phyloP scores from a whole-genome alignment of 2,113 vertebrate genomes.

The Mastomys natalensis region DNA sequence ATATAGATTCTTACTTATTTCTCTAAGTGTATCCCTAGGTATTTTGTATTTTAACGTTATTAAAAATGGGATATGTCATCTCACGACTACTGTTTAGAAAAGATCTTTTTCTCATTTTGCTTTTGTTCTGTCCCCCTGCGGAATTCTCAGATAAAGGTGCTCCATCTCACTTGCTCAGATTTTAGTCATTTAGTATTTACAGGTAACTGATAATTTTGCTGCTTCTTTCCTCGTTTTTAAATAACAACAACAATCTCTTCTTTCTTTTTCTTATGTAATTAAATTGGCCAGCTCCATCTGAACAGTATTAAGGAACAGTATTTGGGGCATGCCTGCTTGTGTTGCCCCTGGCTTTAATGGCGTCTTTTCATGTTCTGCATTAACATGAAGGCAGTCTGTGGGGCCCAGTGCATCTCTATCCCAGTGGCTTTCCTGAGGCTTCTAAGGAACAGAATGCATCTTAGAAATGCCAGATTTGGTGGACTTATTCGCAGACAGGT shows the following conservation, averaged over 20 bases:
- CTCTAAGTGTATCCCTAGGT: background rate
- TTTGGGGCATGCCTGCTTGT: background rate
- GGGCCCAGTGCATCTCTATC: background rate
- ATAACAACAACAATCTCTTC: background rate
- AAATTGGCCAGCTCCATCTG: background rate
- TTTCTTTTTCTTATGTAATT: conserved; percentile 38
- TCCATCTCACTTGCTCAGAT: background rate
- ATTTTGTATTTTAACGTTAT: background rate
- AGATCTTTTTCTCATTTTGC: background rate
- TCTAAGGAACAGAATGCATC: background rate
- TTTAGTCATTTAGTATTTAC: background rate
- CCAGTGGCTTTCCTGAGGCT: background rate
- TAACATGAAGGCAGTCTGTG: background rate
- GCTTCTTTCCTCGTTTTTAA: background rate
- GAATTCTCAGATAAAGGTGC: background rate
- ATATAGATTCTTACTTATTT: background rate
- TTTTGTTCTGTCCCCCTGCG: background rate
- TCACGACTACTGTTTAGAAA: background rate
- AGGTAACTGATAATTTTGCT: conserved; percentile 14
- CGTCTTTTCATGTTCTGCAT: background rate
- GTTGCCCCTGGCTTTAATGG: background rate
- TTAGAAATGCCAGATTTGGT: conserved; percentile 17
- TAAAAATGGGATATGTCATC: background rate
- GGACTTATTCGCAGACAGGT: conserved; percentile 23
- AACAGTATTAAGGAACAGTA: background rate